Conservation (phyloP, 1,140 invertebrate genomes). For the Paraescarpia echinospica region DNA sequence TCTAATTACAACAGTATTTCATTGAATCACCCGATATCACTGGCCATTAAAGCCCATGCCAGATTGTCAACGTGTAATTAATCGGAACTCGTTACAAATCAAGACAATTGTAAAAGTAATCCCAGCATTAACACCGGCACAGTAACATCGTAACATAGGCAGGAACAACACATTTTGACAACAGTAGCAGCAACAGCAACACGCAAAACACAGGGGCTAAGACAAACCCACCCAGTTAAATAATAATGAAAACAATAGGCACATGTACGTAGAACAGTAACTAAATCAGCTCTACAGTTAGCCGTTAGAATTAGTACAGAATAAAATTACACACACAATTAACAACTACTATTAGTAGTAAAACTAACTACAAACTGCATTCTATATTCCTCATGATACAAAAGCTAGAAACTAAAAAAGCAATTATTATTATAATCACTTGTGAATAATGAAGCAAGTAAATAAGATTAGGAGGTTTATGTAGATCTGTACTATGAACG, state of each 20-base stretch:
- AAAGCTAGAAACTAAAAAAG: not conserved
- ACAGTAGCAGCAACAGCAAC: not conserved
- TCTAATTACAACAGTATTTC: not conserved
- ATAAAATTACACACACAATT: not conserved
- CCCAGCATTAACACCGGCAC: not conserved
- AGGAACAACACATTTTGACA: not conserved
- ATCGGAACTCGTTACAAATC: not conserved
- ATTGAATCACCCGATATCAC: not conserved
- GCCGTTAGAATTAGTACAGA: not conserved
- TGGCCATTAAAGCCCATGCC: not conserved
- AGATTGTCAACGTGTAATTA: not conserved
- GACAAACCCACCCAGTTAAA: not conserved
- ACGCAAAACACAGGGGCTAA: not conserved
- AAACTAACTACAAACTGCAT: not conserved
- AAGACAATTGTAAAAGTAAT: not conserved
- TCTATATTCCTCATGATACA: not conserved
- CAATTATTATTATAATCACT: not conserved
- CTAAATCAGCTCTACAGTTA: not conserved
- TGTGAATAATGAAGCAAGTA: not conserved
- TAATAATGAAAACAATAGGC: not conserved
- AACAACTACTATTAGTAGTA: not conserved
- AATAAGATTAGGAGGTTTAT: not conserved
- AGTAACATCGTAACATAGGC: not conserved
- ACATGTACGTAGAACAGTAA: not conserved
- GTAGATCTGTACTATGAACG: not conserved